These are phyloP conservation scores for Athrips mouffetella DNA, from an alignment of 2,888 invertebrate genomes.

Conservation along the genomic window DNA sequence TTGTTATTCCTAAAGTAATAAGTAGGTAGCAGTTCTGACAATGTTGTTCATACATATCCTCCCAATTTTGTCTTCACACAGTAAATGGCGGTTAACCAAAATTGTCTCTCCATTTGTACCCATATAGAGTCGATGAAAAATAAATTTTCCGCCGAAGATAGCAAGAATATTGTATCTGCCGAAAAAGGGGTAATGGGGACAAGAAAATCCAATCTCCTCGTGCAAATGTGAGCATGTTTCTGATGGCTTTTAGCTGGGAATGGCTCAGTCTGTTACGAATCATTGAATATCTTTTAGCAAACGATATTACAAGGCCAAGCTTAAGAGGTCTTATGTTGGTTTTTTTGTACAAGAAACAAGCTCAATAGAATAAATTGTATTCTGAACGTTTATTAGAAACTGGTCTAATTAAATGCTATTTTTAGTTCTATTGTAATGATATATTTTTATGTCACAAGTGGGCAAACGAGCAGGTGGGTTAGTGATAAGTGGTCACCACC, in stretches of 20 bases:
- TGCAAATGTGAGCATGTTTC: constrained; percentile 16
- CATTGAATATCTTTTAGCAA: neutral
- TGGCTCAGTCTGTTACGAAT: constrained; percentile 7
- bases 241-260: constrained; percentile 7
- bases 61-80: neutral
- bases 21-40: too few species aligned
- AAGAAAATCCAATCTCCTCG: constrained; percentile 19
- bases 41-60: neutral
- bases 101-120: constrained; percentile 7
- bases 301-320: neutral
- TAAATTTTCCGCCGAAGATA: constrained; percentile 8
- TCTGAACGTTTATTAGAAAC: too few species aligned
- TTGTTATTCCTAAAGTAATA: too few species aligned
- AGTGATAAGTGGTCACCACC: too few species aligned
- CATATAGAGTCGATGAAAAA: constrained; percentile 9
- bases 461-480: too few species aligned
- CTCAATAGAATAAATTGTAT: too few species aligned
- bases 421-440: too few species aligned
- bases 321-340: too few species aligned
- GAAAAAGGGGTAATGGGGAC: constrained; percentile 15
- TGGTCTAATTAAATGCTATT: too few species aligned
- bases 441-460: too few species aligned
- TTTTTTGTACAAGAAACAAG: too few species aligned
- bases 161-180: constrained; percentile 6
- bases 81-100: neutral